These are phyloP conservation scores for Lophotriccus pileatus DNA, from an alignment of 2,797 vertebrate genomes.

Conservation along the genomic window DNA sequence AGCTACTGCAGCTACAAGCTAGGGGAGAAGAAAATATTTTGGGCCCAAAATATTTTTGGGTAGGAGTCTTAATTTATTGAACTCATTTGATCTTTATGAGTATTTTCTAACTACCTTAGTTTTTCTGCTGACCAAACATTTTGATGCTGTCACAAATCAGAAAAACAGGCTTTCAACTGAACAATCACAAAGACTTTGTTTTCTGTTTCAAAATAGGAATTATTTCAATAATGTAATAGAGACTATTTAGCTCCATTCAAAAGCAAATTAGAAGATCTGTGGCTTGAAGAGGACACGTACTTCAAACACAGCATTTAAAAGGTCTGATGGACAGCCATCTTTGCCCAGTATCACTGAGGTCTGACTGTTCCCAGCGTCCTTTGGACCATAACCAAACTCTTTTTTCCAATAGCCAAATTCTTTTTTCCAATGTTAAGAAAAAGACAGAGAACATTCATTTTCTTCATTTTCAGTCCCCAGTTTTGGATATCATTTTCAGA, in stretches of 20 bases:
- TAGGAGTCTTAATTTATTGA: conserved; percentile 1
- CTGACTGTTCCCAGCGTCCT: background rate
- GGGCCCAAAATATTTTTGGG: background rate
- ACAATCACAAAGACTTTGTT: conserved; percentile 30
- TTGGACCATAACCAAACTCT: background rate
- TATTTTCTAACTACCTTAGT: conserved; percentile 42
- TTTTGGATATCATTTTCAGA: conserved; percentile 40
- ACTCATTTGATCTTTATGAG: background rate
- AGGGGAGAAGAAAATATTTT: conserved; percentile 38
- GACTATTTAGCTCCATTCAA: conserved; percentile 1
- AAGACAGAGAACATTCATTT: background rate
- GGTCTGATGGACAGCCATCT: background rate
- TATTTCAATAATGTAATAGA: conserved; percentile 10
- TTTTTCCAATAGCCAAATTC: background rate
- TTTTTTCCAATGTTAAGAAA: background rate
- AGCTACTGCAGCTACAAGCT: background rate
- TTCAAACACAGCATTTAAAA: background rate
- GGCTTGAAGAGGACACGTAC: background rate
- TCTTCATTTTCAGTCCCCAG: conserved; percentile 31
- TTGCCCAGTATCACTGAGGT: background rate
- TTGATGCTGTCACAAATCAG: conserved; percentile 31
- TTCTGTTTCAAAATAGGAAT: conserved; percentile 42
- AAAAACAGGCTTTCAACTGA: conserved; percentile 36
- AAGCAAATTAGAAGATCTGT: conserved; percentile 6
- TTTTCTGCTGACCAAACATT: conserved; percentile 47